Evolutionary conservation across 2,888 invertebrate genomes (phyloP), one percentile per base, ranked within the genome.

Genomic region (Sinhomidia bicolor): DNA sequence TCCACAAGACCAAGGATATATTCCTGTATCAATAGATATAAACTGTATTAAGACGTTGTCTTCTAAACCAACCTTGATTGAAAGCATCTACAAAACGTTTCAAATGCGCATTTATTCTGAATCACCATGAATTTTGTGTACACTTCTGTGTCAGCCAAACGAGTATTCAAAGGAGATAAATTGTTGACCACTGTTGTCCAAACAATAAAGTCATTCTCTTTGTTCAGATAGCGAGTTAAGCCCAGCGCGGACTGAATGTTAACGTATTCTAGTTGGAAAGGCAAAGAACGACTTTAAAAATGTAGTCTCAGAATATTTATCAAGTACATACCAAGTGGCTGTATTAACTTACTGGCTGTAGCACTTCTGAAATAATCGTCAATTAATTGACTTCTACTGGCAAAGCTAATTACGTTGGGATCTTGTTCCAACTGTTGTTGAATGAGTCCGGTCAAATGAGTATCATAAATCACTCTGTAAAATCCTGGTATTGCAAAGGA

Each of bases 361-460:
- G 89, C 89, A 74, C 90, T 80, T 6, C 81, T 62, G 57, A 91
- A 90, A 60, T 91, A 91, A 47, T 92, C 92, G 54, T 91, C 91
- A 9, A 92, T 23, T 1, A 92, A n/a, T 54, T 92, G 91, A 47
- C 90, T 88, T 81, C 89, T 89, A 12, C 80, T 90, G 26, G 87
- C 14, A 0, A 89, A 65, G 65, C 84, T 85, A 20, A 92, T 90
- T 1, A 74, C 71, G 9, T n/a, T 51, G 0, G 80, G 32, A 60
- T 91, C 41, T 1, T 20, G 14, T 10, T 89, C 89, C 17, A 92
- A 68, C 36, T 91, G 90, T 0, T 36, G n/a, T 29, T 89, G 54
- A 65, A 92, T 91, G 0, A 89, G 51, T 10, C 29, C 10, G 0
- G 54, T 23, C 0, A 91, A 41, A 0, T n/a, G 5, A 1, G 78